These are phyloP conservation scores for Trinectes maculatus DNA, from an alignment of 2,113 vertebrate species.

Conservation along the genomic window DNA sequence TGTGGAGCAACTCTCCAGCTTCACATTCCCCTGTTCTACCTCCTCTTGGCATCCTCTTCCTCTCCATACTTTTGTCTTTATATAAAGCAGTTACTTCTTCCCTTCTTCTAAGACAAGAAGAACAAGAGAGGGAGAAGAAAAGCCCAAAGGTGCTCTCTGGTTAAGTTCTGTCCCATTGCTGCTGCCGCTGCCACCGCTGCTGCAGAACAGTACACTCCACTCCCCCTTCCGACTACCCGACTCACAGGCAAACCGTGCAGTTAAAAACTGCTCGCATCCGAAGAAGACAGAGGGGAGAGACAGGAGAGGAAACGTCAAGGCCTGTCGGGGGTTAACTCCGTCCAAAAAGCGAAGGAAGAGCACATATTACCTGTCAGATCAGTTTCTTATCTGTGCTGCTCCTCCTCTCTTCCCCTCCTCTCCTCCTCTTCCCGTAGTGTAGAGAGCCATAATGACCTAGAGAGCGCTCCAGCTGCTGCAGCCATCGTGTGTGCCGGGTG, in stretches of 20 bases:
- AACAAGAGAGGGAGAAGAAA: constrained; percentile 39
- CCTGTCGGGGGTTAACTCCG: constrained; percentile 78
- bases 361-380: constrained; percentile 90
- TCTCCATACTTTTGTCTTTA: constrained; percentile 44
- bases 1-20: constrained; percentile 79
- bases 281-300: constrained; percentile 60
- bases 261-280: constrained; percentile 77
- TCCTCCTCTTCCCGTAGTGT: constrained; percentile 82
- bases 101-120: constrained; percentile 47
- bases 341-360: constrained; percentile 73
- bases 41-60: constrained; percentile 64
- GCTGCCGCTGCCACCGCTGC: constrained; percentile 51
- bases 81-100: constrained; percentile 51
- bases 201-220: constrained; percentile 80
- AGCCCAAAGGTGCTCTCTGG: constrained; percentile 69
- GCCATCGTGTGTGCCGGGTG: constrained; percentile 87
- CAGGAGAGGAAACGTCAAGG: constrained; percentile 69
- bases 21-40: constrained; percentile 61
- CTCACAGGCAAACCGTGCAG: constrained; percentile 73
- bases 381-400: constrained; percentile 80
- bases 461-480: constrained; percentile 91
- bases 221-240: constrained; percentile 69
- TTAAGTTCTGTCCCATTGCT: constrained; percentile 75
- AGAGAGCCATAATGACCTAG: constrained; percentile 90
- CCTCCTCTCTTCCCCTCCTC: constrained; percentile 73